Percentiles rank a stretch among this genome's conserved stretches.
Evolutionary conservation across 1,140 invertebrate genomes (phyloP).

Genomic region (Adelges cooleyi): DNA sequence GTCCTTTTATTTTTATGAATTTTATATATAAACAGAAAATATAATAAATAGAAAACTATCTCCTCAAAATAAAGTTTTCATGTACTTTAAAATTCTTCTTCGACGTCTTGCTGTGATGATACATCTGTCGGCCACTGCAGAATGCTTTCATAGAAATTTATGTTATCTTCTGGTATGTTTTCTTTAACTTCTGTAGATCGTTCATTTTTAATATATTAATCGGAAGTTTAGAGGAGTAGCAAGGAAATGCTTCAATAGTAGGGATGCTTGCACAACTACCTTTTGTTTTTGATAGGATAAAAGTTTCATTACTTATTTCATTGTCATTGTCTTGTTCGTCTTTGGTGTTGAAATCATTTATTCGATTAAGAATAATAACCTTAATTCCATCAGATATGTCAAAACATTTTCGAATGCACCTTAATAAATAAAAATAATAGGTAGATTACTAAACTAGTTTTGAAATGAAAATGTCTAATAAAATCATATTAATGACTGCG

Average conservation of each 20-base stretch:
- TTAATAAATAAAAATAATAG: slow-evolving; percentile 1
- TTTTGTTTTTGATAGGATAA: neutral
- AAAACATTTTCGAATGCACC: slow-evolving; percentile 11
- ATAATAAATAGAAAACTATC: neutral
- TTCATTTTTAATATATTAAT: slow-evolving; percentile 10
- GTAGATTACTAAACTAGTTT: neutral
- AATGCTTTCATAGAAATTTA: neutral
- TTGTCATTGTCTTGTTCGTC: neutral
- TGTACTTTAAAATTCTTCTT: neutral
- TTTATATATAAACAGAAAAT: neutral
- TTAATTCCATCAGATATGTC: neutral
- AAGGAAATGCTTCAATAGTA: neutral
- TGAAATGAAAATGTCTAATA: slow-evolving; percentile 1
- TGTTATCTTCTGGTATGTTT: neutral
- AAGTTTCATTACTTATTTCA: neutral
- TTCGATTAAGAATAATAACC: slow-evolving; percentile 10
- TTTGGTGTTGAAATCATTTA: slow-evolving; percentile 6
- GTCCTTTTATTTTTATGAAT: slow-evolving; percentile 2
- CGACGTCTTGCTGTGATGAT: neutral
- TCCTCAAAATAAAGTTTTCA: neutral
- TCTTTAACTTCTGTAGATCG: slow-evolving; percentile 1
- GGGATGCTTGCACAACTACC: neutral
- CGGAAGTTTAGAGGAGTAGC: neutral
- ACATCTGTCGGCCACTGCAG: neutral
- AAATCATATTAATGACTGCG: slow-evolving; percentile 2